These are phyloP conservation scores for Montipora capricornis DNA, from an alignment of 64 coral and sea anemone genomes.

Conservation along the genomic window DNA sequence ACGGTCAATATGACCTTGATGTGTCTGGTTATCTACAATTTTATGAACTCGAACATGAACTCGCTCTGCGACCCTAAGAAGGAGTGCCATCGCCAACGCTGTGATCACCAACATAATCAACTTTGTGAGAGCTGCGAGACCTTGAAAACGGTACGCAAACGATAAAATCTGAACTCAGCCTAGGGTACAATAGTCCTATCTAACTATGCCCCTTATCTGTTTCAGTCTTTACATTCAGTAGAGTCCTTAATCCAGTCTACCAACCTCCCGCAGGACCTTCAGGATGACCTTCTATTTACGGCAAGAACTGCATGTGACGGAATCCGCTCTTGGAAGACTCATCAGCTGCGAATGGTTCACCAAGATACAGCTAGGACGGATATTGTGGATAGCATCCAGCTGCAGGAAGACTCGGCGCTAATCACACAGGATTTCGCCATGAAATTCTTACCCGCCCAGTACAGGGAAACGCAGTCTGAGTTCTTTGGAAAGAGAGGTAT, in stretches of 20 bases:
- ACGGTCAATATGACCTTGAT: too few species aligned
- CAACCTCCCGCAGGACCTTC: conserved; percentile 22
- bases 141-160: conserved; percentile 10
- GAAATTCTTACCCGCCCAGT: conserved; percentile 23
- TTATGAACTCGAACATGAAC: neutral
- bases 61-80: conserved; percentile 41
- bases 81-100: neutral
- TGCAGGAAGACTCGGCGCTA: neutral
- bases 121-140: conserved; percentile 1
- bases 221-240: conserved; percentile 20
- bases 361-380: conserved; percentile 45
- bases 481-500: conserved; percentile 58
- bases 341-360: conserved; percentile 59
- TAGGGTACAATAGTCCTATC: too few species aligned
- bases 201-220: neutral
- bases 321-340: conserved; percentile 36
- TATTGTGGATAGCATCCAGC: conserved; percentile 11
- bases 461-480: conserved; percentile 33
- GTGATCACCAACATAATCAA: conserved; percentile 24
- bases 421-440: conserved; percentile 47
- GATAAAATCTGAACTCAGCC: neutral
- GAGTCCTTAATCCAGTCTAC: conserved; percentile 17
- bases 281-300: conserved; percentile 18
- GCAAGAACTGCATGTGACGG: conserved; percentile 22
- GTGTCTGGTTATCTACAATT: too few species aligned